Percentiles rank a stretch among this genome's conserved stretches.
Evolutionary conservation across 1,140 invertebrate genomes (phyloP).

Genomic region (Temnothorax nylanderi): DNA sequence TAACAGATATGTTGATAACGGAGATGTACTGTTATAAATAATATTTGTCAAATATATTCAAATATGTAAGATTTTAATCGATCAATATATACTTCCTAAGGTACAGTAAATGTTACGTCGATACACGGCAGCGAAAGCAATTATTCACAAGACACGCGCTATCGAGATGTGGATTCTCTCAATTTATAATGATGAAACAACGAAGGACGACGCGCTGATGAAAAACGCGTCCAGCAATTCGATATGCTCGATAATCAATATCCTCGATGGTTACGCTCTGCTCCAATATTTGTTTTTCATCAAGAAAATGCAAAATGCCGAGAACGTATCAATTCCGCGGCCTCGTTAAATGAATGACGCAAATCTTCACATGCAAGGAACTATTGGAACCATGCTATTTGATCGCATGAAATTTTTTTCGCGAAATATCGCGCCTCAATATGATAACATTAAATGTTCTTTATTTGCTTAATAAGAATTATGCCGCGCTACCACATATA

Average conservation of each 20-base stretch:
- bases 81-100: not conserved
- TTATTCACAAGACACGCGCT: slow-evolving; percentile 10
- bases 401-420: slow-evolving; percentile 40
- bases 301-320: slow-evolving; percentile 62
- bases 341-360: slow-evolving; percentile 59
- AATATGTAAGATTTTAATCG: slow-evolving; percentile 20
- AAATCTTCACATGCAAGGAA: slow-evolving; percentile 63
- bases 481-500: not conserved
- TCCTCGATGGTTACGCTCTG: slow-evolving; percentile 32
- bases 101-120: not conserved
- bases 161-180: slow-evolving; percentile 1
- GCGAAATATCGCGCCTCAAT: slow-evolving; percentile 37
- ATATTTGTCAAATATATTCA: not conserved
- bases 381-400: not conserved
- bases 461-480: not conserved
- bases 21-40: not conserved
- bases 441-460: slow-evolving; percentile 5
- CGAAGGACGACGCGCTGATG: not conserved
- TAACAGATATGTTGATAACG: not conserved
- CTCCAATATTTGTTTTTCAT: slow-evolving; percentile 60
- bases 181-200: slow-evolving; percentile 25
- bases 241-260: slow-evolving; percentile 61
- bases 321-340: slow-evolving; percentile 53
- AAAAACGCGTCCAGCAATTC: slow-evolving; percentile 60
- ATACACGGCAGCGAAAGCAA: not conserved